Conservation (phyloP, 2,888 invertebrate genomes). For the Parochlus steinenii region DNA sequence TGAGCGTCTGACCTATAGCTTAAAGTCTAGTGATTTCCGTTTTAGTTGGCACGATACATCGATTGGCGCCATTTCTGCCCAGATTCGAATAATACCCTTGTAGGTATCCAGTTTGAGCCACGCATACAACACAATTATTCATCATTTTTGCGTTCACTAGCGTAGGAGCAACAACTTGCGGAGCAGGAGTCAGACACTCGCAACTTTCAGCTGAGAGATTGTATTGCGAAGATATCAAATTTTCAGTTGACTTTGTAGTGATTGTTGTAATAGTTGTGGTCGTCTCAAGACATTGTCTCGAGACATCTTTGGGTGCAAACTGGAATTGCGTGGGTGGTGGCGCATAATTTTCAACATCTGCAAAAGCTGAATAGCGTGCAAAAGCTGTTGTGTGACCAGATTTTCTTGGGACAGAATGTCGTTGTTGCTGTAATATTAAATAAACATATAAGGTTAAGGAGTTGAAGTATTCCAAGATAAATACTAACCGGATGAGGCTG, state of each 20-base stretch:
- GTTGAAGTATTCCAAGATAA: constrained; percentile 1
- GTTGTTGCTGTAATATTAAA: constrained; percentile 28
- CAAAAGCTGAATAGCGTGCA: constrained; percentile 28
- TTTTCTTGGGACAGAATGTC: constrained; percentile 14
- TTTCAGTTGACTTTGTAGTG: constrained; percentile 67
- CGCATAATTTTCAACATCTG: constrained; percentile 30
- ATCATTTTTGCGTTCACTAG: constrained; percentile 5
- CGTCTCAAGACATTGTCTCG: too few relatives aligned
- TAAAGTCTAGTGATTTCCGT: constrained; percentile 56
- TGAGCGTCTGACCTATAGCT: constrained; percentile 18
- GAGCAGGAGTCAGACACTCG: constrained; percentile 42
- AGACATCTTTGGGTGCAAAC: constrained; percentile 26
- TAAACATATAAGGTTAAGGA: constrained; percentile 26
- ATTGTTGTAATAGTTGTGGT: constrained; percentile 34
- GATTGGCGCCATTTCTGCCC: constrained; percentile 23
- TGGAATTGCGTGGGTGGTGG: constrained; percentile 30
- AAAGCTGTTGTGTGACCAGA: constrained; percentile 19
- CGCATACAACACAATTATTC: constrained; percentile 17
- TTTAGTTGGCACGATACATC: constrained; percentile 35
- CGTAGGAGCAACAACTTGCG: constrained; percentile 1
- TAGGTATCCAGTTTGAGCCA: constrained; percentile 18
- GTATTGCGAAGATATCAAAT: constrained; percentile 47
- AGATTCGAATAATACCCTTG: constrained; percentile 20
- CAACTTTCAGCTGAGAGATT: constrained; percentile 52
- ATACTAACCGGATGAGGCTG: constrained; percentile 11